Evolutionary conservation across 2,797 vertebrate species (phyloP), one percentile per base, ranked within the genome.

Genomic region (Ctenopoma multispine): DNA sequence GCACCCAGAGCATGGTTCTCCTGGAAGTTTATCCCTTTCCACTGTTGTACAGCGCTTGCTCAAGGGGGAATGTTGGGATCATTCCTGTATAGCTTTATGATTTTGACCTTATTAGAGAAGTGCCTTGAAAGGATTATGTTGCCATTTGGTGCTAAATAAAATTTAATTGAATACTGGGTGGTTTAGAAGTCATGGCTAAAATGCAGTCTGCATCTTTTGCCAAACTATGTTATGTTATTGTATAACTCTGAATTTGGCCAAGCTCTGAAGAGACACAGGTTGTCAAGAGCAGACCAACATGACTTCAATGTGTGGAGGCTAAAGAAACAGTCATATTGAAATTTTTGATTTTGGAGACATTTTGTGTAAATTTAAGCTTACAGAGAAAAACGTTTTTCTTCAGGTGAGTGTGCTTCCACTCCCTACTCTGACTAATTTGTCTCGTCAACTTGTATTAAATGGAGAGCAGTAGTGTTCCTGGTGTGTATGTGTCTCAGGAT

Each of bases 381-480:
- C 21, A 69, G 9, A 68, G 11, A 4, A 44, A 53, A 41, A 0
- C 24, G 17, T 31, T 64, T 50, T 57, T 34, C 17, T 43, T 41
- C 18, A 63, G 49, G 40, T 55, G 1, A 73, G 24, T 56, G 11
- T 61, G 17, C 49, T 55, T 57, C 15, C 14, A 66, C n/a, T 60
- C 43, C 36, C 53, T 71, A 49, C 65, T 61, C 17, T 50, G 49
- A 63, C 57, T 60, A 62, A 73, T 77, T 76, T 67, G 12, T 77
- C 72, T 79, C 51, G 10, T 80, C 63, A 69, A 77, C 74, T 79
- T 48, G 57, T 71, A 79, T 88, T 83, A 86, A 75, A 87, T 69
- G 73, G 66, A 77, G 72, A 84, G 68, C 62, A 61, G 72, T 40
- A 24, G 67, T 14, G 29, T 43, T 66, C 44, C 51, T 79, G 55